Evolutionary conservation across 2,888 invertebrate genomes (phyloP).

Genomic region (Luffia ferchaultella): DNA sequence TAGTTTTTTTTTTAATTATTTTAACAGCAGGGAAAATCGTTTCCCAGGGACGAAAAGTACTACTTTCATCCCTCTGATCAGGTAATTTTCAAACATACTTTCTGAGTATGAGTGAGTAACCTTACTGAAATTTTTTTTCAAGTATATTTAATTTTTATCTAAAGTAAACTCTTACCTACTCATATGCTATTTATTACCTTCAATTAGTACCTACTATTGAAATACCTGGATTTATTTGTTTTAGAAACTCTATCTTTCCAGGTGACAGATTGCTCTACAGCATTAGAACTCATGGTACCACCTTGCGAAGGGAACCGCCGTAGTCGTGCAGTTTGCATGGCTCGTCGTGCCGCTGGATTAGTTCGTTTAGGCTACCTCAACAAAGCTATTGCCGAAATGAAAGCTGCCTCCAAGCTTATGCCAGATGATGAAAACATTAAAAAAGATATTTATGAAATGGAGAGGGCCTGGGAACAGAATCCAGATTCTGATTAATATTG

Average conservation of each 20-base stretch:
- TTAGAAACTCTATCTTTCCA: constrained; percentile 19
- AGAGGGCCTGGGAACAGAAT: constrained; percentile 81
- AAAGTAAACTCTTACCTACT: too few relatives aligned
- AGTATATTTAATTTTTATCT: too few relatives aligned
- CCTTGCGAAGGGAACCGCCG: constrained; percentile 74
- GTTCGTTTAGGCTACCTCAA: constrained; percentile 72
- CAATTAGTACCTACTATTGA: too few relatives aligned
- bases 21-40: too few relatives aligned
- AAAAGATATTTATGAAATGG: constrained; percentile 74
- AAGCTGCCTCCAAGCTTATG: constrained; percentile 73
- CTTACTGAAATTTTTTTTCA: too few relatives aligned
- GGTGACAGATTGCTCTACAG: constrained; percentile 69
- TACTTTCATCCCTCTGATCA: too few relatives aligned
- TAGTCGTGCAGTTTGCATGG: constrained; percentile 76
- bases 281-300: constrained; percentile 78
- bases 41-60: too few relatives aligned
- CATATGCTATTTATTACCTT: too few relatives aligned
- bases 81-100: too few relatives aligned
- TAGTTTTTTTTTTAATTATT: too few relatives aligned
- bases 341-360: constrained; percentile 77
- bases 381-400: constrained; percentile 78
- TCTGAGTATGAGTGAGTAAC: too few relatives aligned
- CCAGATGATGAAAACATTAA: constrained; percentile 70
- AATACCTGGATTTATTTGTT: too few relatives aligned
- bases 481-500: constrained; percentile 67